phyloP scores from a whole-genome alignment of 2,113 vertebrate genomes.

The Fulica atra region DNA sequence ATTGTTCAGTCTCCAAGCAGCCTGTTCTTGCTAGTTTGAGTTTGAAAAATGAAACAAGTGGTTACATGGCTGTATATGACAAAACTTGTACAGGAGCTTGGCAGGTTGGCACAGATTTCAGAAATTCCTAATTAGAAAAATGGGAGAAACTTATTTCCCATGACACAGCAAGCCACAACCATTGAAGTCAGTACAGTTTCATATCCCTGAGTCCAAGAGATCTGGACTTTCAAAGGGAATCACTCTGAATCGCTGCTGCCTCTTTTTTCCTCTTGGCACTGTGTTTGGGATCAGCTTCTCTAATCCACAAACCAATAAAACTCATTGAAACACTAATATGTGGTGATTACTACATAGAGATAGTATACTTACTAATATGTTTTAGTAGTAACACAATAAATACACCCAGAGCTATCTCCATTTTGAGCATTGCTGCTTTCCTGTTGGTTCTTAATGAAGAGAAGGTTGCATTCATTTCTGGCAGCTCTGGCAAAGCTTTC shows the following conservation, averaged over 20 bases:
- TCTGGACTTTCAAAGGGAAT: background rate
- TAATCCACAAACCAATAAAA: background rate
- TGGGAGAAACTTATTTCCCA: background rate
- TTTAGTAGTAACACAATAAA: background rate
- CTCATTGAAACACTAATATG: background rate
- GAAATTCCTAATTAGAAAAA: conserved; percentile 18
- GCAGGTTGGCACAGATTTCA: conserved; percentile 1
- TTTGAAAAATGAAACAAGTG: conserved; percentile 24
- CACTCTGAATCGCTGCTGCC: background rate
- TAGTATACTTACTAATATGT: background rate
- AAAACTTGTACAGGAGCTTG: background rate
- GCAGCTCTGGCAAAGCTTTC: background rate
- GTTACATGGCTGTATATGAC: background rate
- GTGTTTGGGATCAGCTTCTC: background rate
- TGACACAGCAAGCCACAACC: background rate
- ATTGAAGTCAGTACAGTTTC: background rate
- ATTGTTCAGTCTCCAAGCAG: conserved; percentile 37
- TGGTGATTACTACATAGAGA: background rate
- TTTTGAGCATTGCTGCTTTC: background rate
- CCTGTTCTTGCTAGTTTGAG: conserved; percentile 9
- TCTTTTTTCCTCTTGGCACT: background rate
- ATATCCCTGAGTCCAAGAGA: background rate
- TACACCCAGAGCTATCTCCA: background rate
- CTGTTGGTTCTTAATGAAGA: background rate
- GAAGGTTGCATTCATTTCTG: background rate